phyloP scores from a whole-genome alignment of 2,888 invertebrate genomes.

The Cephus rjabovi region DNA sequence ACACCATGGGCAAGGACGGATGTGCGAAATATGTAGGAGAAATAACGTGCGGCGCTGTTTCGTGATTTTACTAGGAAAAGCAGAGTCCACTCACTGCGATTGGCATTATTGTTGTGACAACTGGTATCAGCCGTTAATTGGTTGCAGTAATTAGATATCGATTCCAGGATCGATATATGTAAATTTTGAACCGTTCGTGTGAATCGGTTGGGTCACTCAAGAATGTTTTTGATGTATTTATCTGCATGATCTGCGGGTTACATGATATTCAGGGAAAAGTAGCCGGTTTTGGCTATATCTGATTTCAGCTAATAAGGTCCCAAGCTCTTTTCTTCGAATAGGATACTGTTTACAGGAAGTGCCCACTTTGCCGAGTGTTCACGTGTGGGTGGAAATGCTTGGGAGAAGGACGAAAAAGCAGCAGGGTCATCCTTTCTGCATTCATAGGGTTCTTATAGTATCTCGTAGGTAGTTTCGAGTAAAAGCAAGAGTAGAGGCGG shows the following conservation, averaged over 20 bases:
- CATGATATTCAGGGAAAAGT: not conserved
- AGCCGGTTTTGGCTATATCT: not conserved
- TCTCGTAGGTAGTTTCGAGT: conserved; percentile 1
- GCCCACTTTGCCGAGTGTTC: not conserved
- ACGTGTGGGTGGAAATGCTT: not conserved
- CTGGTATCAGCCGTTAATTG: not conserved
- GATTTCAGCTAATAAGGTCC: not conserved
- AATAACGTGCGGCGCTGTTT: not conserved
- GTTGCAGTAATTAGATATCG: not conserved
- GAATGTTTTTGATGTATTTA: not conserved
- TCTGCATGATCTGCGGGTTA: not conserved
- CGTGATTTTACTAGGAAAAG: not conserved
- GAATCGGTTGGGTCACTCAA: not conserved
- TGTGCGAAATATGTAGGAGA: not conserved
- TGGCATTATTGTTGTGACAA: not conserved
- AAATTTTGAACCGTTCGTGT: not conserved
- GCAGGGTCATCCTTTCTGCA: not conserved
- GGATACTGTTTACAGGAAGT: not conserved
- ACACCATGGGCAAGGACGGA: not conserved
- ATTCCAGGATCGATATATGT: not conserved
- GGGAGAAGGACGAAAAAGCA: not conserved
- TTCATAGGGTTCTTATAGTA: not conserved
- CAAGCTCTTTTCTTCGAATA: not conserved
- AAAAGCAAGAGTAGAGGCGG: conserved; percentile 6
- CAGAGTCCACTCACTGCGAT: not conserved